These are phyloP conservation scores for Cherax quadricarinatus DNA, from an alignment of 1,140 invertebrate species.

Conservation along the genomic window DNA sequence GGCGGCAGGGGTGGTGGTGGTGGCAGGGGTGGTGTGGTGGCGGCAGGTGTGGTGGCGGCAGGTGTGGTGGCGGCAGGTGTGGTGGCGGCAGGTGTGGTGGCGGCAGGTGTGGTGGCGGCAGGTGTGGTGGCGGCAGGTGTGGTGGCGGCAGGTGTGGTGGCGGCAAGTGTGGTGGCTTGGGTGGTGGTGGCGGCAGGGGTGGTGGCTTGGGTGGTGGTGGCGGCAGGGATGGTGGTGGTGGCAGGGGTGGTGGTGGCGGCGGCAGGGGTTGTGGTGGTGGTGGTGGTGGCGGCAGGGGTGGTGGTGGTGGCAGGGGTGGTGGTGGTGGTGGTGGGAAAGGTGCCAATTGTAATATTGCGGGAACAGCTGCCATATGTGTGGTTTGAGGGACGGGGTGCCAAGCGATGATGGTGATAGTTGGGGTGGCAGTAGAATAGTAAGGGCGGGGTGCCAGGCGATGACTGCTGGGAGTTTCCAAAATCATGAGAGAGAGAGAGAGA, in stretches of 20 bases:
- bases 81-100: not conserved
- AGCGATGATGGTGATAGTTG: not conserved
- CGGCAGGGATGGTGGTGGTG: too few relatives aligned
- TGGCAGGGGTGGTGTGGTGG: too few relatives aligned
- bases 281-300: too few relatives aligned
- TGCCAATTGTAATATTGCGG: not conserved
- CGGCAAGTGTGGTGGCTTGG: not conserved
- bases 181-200: not conserved
- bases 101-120: too few relatives aligned
- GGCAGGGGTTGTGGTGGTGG: too few relatives aligned
- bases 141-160: not conserved
- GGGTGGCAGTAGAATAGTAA: not conserved
- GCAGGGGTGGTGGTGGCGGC: too few relatives aligned
- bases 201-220: too few relatives aligned
- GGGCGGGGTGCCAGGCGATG: not conserved
- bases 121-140: not conserved
- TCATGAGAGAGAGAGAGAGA: conserved; percentile 7
- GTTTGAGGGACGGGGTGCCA: too few relatives aligned
- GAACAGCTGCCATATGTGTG: not conserved
- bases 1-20: too few relatives aligned
- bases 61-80: too few relatives aligned
- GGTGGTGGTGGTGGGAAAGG: not conserved
- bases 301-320: not conserved
- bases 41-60: too few relatives aligned
- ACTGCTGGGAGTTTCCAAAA: not conserved